Evolutionary conservation across 2,888 invertebrate genomes (phyloP).

Genomic region (Papilio protenor): DNA sequence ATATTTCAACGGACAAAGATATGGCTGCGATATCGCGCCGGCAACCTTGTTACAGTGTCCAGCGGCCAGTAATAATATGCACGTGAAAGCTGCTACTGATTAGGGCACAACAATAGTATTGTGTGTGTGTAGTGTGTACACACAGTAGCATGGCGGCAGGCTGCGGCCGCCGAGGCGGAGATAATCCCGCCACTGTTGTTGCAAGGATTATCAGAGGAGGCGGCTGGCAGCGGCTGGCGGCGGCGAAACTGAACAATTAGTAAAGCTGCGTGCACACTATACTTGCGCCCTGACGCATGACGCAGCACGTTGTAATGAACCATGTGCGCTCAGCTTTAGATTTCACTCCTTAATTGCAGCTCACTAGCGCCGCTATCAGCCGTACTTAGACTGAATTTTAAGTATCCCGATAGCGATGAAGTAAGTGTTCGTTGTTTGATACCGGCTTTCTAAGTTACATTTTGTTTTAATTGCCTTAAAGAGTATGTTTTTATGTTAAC

Average conservation of each 20-base stretch:
- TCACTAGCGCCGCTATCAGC: slow-evolving; percentile 4
- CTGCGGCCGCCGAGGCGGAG: background rate
- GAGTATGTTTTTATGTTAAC: background rate
- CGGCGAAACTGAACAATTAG: slow-evolving; percentile 18
- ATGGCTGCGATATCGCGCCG: background rate
- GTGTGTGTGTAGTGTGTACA: slow-evolving; percentile 1
- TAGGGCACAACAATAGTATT: slow-evolving; percentile 11
- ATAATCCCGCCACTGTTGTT: slow-evolving; percentile 28
- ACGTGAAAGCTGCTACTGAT: slow-evolving; percentile 13
- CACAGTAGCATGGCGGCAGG: background rate
- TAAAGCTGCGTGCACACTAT: background rate
- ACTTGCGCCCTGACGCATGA: slow-evolving; percentile 11
- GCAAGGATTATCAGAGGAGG: slow-evolving; percentile 29
- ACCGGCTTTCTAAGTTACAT: background rate
- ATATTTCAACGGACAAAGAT: background rate
- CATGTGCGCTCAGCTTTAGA: slow-evolving; percentile 8
- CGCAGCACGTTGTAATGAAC: slow-evolving; percentile 19
- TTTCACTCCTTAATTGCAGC: slow-evolving; percentile 40
- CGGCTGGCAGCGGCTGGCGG: background rate
- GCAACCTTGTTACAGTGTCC: background rate
- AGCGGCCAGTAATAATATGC: background rate
- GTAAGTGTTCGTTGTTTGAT: background rate
- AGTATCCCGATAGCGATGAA: background rate
- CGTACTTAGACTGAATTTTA: slow-evolving; percentile 18
- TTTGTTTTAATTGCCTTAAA: background rate